Evolutionary conservation across 1,140 invertebrate species (phyloP), one percentile per base, ranked within the genome.

Genomic region (Drosophila prosaltans): DNA sequence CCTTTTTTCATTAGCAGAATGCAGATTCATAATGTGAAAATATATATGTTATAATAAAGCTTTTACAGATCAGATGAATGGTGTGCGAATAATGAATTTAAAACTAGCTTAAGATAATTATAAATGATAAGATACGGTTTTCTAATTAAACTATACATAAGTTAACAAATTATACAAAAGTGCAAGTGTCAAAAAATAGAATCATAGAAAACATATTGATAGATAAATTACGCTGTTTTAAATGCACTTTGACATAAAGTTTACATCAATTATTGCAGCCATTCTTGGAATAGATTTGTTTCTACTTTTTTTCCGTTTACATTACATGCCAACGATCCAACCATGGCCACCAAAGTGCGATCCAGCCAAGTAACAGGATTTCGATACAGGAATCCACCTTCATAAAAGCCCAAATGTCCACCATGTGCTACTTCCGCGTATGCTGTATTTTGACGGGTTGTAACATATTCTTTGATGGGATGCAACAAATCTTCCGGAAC

Each of bases 391-490:
- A 96, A 92, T 9, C 96, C 96, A 5, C 97, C 97, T 93, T 98
- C 97, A 91, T 98, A 98, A 92, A 97, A 98, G 36, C 98, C 98
- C 67, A 98, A 93, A 93, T 98, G 98, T 7, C 98, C 98, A 5
- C 97, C 97, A 91, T 98, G 97, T 16, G 96, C 96, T 3, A 97
- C 93, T 86, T 97, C 95, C 28, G 97, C 93, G 78, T 96, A 97
- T 63, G 97, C 93, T 2, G 94, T 93, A 68, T 96, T 95, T 24
- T 94, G 93, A 69, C 95, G 94, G 10, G 93, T 94, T 74, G 93
- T 94, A 77, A 96, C 95, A 94, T 95, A 95, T 62, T 96, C 93
- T 86, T 95, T 95, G 10, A 97, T 95, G 11, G 95, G 94, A 21
- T 95, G 93, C 57, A 97, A 91, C 5, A 98, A 92, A 11, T 94